Percentiles rank a stretch among this genome's conserved stretches.
phyloP scores from a whole-genome alignment of 2,113 vertebrate species.

The Eurypyga helias region DNA sequence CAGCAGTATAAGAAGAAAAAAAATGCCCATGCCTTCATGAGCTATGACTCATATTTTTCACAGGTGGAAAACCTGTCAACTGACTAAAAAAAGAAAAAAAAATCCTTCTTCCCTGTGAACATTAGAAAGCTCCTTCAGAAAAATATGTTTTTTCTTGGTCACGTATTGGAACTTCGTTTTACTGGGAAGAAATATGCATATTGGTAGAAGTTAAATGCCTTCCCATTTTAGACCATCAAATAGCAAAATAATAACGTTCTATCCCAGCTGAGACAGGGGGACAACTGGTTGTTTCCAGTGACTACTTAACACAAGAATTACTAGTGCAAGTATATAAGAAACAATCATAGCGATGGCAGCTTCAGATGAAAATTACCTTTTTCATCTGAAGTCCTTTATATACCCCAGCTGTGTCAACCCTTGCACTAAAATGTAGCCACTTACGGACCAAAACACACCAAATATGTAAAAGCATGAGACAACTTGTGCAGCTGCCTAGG shows the following conservation, averaged over 20 bases:
- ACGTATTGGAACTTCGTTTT: not conserved
- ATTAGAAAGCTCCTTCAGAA: not conserved
- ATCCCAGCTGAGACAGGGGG: not conserved
- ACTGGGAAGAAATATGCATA: not conserved
- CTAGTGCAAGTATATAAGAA: not conserved
- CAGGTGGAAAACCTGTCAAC: constrained; percentile 30
- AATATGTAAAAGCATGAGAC: not conserved
- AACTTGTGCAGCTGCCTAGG: not conserved
- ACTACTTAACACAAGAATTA: not conserved
- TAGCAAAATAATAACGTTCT: not conserved
- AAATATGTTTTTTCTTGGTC: not conserved
- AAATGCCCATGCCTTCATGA: not conserved
- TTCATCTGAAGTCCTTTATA: not conserved
- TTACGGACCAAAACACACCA: not conserved
- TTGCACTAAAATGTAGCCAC: not conserved
- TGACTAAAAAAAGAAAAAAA: not conserved
- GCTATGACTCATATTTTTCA: constrained; percentile 32
- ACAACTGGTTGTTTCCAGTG: not conserved
- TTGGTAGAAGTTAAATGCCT: not conserved
- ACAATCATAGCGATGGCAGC: not conserved
- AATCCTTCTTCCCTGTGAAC: not conserved
- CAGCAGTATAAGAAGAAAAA: not conserved
- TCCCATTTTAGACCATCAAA: not conserved
- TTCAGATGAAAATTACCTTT: not conserved
- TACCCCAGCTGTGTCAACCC: not conserved